Conservation (phyloP, 1,140 invertebrate genomes). For the Lepidurus arcticus region DNA sequence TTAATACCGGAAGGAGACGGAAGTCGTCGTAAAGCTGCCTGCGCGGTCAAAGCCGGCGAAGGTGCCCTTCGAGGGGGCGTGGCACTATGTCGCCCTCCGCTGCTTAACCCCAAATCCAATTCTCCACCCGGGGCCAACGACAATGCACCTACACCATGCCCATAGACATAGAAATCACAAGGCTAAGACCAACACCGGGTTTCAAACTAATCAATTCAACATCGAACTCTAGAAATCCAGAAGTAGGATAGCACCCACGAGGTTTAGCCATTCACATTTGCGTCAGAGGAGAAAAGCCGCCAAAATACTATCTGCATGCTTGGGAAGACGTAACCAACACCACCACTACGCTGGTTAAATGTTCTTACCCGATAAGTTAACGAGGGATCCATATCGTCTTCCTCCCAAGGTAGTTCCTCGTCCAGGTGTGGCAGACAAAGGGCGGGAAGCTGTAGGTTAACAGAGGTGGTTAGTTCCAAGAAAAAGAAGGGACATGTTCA, state of each 20-base stretch:
- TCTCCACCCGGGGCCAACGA: conserved; percentile 1
- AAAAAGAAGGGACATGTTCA: background rate
- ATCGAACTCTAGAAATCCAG: background rate
- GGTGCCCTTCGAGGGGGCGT: conserved; percentile 69
- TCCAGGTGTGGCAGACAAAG: conserved; percentile 19
- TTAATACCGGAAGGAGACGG: conserved; percentile 59
- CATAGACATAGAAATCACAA: conserved; percentile 29
- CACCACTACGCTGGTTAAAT: no score
- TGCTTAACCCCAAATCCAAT: conserved; percentile 36
- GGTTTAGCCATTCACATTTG: background rate
- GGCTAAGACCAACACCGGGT: background rate
- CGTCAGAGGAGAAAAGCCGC: background rate
- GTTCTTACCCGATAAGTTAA: conserved; percentile 86
- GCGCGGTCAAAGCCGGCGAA: conserved; percentile 63
- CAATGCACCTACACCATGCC: conserved; percentile 30
- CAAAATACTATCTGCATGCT: background rate
- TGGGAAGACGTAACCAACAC: no score
- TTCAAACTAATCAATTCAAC: background rate
- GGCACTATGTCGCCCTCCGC: conserved; percentile 38
- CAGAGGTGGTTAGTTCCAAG: conserved; percentile 18
- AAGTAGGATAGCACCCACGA: background rate
- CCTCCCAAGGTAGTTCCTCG: conserved; percentile 27
- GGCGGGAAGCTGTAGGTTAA: conserved; percentile 1
- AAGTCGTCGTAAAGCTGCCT: conserved; percentile 53
- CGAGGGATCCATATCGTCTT: conserved; percentile 69